Evolutionary conservation across 2,888 invertebrate genomes (phyloP).

Genomic region (Muscina levida): DNA sequence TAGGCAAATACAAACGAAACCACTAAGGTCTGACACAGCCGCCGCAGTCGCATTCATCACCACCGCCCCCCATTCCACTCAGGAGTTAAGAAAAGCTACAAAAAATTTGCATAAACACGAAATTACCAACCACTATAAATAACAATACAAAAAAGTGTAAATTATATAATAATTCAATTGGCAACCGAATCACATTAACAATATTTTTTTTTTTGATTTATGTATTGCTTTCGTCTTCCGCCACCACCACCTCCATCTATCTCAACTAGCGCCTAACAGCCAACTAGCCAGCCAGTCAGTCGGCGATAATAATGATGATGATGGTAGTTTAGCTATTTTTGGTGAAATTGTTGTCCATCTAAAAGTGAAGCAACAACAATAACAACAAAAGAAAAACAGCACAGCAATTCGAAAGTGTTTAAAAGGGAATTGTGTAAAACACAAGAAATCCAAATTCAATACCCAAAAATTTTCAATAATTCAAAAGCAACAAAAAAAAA

Average conservation of each 20-base stretch:
- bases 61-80: not conserved
- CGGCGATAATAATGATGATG: not conserved
- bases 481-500: constrained; percentile 14
- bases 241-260: too few relatives aligned
- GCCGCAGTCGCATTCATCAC: too few relatives aligned
- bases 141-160: constrained; percentile 34
- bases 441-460: constrained; percentile 12
- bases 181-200: constrained; percentile 54
- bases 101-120: too few relatives aligned
- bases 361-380: not conserved
- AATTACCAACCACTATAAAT: constrained; percentile 9
- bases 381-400: constrained; percentile 3
- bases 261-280: too few relatives aligned
- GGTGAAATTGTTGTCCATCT: constrained; percentile 47
- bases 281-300: too few relatives aligned
- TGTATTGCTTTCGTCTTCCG: constrained; percentile 25
- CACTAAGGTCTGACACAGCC: too few relatives aligned
- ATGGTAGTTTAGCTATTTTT: constrained; percentile 51
- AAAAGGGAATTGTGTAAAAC: constrained; percentile 36
- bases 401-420: constrained; percentile 50
- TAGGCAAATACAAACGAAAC: too few relatives aligned
- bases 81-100: not conserved
- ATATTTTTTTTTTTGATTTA: constrained; percentile 1
- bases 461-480: constrained; percentile 12
- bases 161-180: constrained; percentile 64